Base-by-base conservation (phyloP, 2,888 invertebrate species). In the Encarsia formosa region DNA sequence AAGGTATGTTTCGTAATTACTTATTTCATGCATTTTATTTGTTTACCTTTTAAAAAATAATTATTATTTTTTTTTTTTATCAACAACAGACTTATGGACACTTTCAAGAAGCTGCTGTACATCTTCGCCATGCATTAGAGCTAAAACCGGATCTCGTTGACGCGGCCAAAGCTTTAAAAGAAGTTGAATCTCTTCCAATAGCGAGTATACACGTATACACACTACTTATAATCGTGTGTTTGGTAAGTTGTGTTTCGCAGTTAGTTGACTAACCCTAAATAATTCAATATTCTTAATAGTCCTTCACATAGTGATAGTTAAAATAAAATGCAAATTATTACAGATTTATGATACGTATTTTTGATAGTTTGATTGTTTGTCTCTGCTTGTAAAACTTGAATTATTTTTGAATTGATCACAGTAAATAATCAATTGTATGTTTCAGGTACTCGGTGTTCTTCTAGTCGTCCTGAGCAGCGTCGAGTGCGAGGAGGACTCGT, bases 191-290 rank as follows among this genome's bases (percentile, higher is more conserved):
- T 62, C 81, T 86, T 66, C 88, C 91, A 22, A 84, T 86, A 63
- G 86, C 87, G 16, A 85, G 88, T 22, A 83, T 92, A 62, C 91
- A 91, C 67, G 83, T 88, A 60, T 91, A 91, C 74, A 92, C 92
- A 22, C 77, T 91, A 60, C 83, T 91, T 65, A 92, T 92, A 68
- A 92, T 92, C 66, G 81, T 91, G 58, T 88, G 88, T 76, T 79
- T 93, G 80, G 90, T 91, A 75, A 49, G 32, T 32, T 29, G 8
- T 13, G n/a, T n/a, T n/a, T n/a, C n/a, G n/a, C n/a, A n/a, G n/a
- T n/a, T n/a, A n/a, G n/a, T n/a, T n/a, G n/a, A n/a, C n/a, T n/a
- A n/a, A n/a, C n/a, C n/a, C n/a, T n/a, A n/a, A n/a, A n/a, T n/a
- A n/a, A n/a, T n/a, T n/a, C n/a, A n/a, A n/a, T n/a, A n/a, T n/a